Conservation (phyloP, 2,888 invertebrate species). For the Drosophila melanocephala region DNA sequence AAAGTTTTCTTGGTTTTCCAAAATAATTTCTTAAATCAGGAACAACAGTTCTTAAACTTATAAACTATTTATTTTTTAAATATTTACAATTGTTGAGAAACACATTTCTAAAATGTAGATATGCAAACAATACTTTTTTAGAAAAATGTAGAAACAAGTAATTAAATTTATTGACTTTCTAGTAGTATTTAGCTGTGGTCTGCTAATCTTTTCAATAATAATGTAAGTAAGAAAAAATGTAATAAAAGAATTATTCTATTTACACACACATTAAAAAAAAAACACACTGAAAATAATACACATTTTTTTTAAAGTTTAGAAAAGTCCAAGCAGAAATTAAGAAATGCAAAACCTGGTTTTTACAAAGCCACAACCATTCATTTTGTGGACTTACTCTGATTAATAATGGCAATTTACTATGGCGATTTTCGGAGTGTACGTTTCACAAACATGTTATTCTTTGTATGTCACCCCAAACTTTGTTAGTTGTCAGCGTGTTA, state of each 20-base stretch:
- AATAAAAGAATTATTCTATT: not conserved
- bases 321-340: not conserved
- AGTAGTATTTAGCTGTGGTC: not conserved
- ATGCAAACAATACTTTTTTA: not conserved
- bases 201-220: not conserved
- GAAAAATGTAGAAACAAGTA: not conserved
- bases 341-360: not conserved
- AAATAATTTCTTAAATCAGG: not conserved
- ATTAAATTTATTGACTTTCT: not conserved
- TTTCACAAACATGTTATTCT: not conserved
- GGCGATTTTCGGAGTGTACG: not conserved
- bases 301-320: not conserved
- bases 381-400: not conserved
- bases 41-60: not conserved
- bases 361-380: not conserved
- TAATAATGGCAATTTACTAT: not conserved
- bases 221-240: no score
- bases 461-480: conserved; percentile 23
- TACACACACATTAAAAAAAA: not conserved
- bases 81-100: not conserved
- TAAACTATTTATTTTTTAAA: not conserved
- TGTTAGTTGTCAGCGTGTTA: conserved; percentile 1
- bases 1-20: not conserved
- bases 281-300: not conserved
- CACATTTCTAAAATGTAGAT: not conserved